Percentiles rank a stretch among this genome's conserved stretches.
Evolutionary conservation across 2,113 vertebrate genomes (phyloP).

Genomic region (Nibea coibor): DNA sequence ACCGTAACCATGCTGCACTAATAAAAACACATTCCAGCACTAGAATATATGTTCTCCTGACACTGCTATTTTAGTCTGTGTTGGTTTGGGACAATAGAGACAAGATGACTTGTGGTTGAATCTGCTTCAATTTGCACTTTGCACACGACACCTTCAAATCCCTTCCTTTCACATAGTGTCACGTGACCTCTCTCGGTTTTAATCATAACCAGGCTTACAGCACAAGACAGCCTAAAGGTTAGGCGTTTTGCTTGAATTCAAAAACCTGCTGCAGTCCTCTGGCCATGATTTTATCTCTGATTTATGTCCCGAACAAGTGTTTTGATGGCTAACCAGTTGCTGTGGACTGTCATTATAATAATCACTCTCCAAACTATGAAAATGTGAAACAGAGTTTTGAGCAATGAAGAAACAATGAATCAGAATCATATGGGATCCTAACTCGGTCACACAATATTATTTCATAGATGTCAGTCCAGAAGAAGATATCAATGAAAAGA

Average conservation of each 20-base stretch:
- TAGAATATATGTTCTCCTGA: constrained; percentile 55
- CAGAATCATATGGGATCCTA: not conserved
- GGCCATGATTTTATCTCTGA: not conserved
- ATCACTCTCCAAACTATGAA: not conserved
- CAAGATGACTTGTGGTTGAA: constrained; percentile 46
- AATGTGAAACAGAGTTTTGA: not conserved
- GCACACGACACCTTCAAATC: constrained; percentile 12
- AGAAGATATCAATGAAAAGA: not conserved
- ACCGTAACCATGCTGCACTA: constrained; percentile 68
- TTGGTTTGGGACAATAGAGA: constrained; percentile 41
- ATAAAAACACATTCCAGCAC: constrained; percentile 76
- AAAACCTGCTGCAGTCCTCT: not conserved
- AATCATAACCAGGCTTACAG: constrained; percentile 18
- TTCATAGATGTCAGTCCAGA: constrained; percentile 1
- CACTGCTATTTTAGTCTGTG: constrained; percentile 32
- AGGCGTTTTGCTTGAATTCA: constrained; percentile 1
- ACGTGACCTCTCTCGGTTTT: not conserved
- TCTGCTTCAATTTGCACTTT: constrained; percentile 36
- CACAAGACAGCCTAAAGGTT: constrained; percentile 15
- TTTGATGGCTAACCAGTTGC: not conserved
- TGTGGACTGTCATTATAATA: not conserved
- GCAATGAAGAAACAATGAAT: not conserved
- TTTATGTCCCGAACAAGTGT: not conserved
- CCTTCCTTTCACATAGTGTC: not conserved
- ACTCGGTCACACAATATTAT: not conserved